Evolutionary conservation across 2,113 vertebrate genomes (phyloP), one percentile per base, ranked within the genome.

Genomic region (Corynorhinus townsendii): DNA sequence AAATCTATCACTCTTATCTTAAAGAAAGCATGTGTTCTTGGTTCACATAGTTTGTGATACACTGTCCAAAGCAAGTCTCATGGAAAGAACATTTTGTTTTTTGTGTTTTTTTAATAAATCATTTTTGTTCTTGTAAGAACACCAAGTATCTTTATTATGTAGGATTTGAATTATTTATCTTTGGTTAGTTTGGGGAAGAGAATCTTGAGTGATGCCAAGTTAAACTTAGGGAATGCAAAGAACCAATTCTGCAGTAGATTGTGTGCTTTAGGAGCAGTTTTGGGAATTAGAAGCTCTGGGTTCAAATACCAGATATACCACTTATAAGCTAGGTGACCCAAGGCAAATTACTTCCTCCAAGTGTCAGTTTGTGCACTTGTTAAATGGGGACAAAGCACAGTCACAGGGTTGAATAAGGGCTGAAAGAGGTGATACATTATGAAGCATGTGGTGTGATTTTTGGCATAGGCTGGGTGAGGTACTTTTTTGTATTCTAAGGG

Each of bases 1-100:
- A 43, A 66, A 96, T 59, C 59, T 75, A 91, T 90, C 73, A 68
- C 43, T 86, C 66, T 97, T 52, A 95, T 95, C n/a, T 69, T 94
- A 72, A 73, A 84, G 47, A 76, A 95, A 94, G 49, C 28, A 54
- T 87, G 80, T 75, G 69, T 71, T 92, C 12, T 79, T 82, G 79
- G 69, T 71, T 97, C 59, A 30, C n/a, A 94, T 88, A 0, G 1
- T 66, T 66, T 85, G 68, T 95, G 90, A 95, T 59, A 54, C 15
- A 68, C 30, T 62, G 40, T 54, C 96, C 66, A 75, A 89, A 94
- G 49, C 49, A 68, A 89, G 59, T 20, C 81, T 91, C 26, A 9
- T 93, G 84, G 82, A 94, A 84, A n/a, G 16, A 91, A 35, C 22
- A n/a, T 35, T 97, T 96, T 96, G 26, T 56, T 68, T 97, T n/a